Evolutionary conservation across 2,113 vertebrate genomes (phyloP), one percentile per base, ranked within the genome.

Genomic region (Beaufortia kweichowensis): DNA sequence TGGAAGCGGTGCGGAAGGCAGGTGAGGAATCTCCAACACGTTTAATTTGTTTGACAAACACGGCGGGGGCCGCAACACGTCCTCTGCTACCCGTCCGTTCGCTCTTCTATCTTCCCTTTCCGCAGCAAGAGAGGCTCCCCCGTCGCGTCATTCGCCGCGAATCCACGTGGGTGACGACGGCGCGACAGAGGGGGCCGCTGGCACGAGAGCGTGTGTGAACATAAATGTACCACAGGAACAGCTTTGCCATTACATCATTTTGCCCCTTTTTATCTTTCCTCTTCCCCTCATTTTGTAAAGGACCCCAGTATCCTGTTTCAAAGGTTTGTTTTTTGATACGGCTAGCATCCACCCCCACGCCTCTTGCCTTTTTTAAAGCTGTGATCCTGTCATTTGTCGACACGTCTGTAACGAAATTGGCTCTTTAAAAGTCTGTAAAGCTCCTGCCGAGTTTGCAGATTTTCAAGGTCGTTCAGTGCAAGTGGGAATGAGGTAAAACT

Each of bases 11-110:
- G 94, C 93, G 94, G 89, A 87, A 76, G 93, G 93, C 95, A 97
- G 95, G 96, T 98, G 94, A 97, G 93, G 82, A 94, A 94, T 92
- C 91, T 93, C 90, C 91, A 94, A 94, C 91, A 92, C 91, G 89
- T 94, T 95, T 96, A 94, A 96, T 98, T 96, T 97, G 95, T 95
- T 95, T 93, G 95, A 94, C 95, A 95, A 95, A 97, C 93, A 92
- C 90, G 85, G 89, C 86, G 83, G 85, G 92, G 90, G 94, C 91
- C 89, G 89, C 90, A 87, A 79, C 89, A 82, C 83, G 91, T 94
- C 92, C 90, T 92, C 90, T 91, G 91, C 90, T 88, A 82, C 85
- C 80, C 82, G 62, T 79, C 77, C 83, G 77, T 79, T 64, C 75
- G 26, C 35, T 66, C 78, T 77, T 72, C 85, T 83, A 81, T 85